Percentiles rank a stretch among this genome's conserved stretches.
These are phyloP conservation scores for Acrobasis suavella DNA, from an alignment of 2,888 invertebrate genomes.

Conservation along the genomic window DNA sequence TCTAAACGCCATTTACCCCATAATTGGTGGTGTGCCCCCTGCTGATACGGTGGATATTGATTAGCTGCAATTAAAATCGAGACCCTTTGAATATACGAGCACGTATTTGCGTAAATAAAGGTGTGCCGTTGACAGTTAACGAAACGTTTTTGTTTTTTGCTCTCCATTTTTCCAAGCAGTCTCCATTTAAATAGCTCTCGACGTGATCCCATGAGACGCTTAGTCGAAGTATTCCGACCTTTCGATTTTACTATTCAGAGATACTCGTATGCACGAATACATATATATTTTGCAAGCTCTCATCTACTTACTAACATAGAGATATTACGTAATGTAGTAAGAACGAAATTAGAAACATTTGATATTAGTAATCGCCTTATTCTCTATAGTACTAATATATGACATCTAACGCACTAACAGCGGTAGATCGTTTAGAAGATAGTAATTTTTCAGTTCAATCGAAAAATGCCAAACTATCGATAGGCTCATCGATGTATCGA, in stretches of 20 bases:
- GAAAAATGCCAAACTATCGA: too few relatives aligned
- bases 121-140: not conserved
- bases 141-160: not conserved
- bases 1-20: slow-evolving; percentile 61
- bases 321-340: too few relatives aligned
- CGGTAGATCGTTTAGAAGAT: too few relatives aligned
- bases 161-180: not conserved
- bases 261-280: not conserved
- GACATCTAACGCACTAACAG: too few relatives aligned
- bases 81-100: slow-evolving; percentile 5
- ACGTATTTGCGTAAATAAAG: slow-evolving; percentile 2
- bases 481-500: too few relatives aligned
- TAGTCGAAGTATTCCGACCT: not conserved
- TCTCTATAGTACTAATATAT: too few relatives aligned
- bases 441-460: too few relatives aligned
- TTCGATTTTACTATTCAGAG: not conserved
- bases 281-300: too few relatives aligned
- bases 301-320: too few relatives aligned
- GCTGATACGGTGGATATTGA: slow-evolving; percentile 35
- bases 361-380: too few relatives aligned
- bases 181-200: not conserved
- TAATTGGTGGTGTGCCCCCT: slow-evolving; percentile 57
- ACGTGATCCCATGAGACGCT: not conserved
- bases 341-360: too few relatives aligned
- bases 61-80: slow-evolving; percentile 33